Evolutionary conservation across 1,140 invertebrate species (phyloP), one percentile per base, ranked within the genome.

Genomic region (Eriocheir sinensis): DNA sequence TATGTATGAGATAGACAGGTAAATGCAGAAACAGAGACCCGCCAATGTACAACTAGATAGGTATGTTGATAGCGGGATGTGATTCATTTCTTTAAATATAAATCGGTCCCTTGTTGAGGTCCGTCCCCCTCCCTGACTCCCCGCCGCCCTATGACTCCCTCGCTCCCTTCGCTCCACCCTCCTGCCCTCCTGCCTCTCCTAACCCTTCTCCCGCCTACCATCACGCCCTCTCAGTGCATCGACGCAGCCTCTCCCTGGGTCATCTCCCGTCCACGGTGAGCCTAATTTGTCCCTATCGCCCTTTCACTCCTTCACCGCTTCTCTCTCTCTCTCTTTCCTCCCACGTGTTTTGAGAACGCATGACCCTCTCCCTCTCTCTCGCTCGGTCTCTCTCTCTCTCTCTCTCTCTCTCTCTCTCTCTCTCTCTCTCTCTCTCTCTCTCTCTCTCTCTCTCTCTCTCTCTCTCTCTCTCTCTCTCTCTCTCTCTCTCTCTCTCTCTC

Each of bases 391-490:
- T 90, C 89, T 90, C 44, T 90, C 27, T 44, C 44, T 36, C 53
- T 3, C 8, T 90, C n/a, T 53, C 3, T 90, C 34, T 34, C 21
- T 3, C 30, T 53, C 3, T 44, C 27, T 41, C 3, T 91, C 32
- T 21, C 44, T 36, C 34, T 80, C 90, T 80, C 90, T 91, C n/a
- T 80, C 34, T 40, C 60, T 91, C 40, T 80, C 60, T 91, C 40
- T 80, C 90, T 80, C 90, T 80, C 90, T 91, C 90, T 80, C 90
- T 91, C 60, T 80, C 90, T 80, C 60, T 80, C 60, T 79, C 30
- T 38, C 48, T 60, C 17, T 17, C 44, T 21, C n/a, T 9, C 44
- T 53, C 44, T 53, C 44, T 90, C 38, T 0, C 30, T 44, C 21
- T 44, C 17, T 38, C 40, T 89, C 15, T 21, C 4, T 21, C 32